Evolutionary conservation across 2,113 vertebrate species (phyloP).

Genomic region (Glareola pratincola): DNA sequence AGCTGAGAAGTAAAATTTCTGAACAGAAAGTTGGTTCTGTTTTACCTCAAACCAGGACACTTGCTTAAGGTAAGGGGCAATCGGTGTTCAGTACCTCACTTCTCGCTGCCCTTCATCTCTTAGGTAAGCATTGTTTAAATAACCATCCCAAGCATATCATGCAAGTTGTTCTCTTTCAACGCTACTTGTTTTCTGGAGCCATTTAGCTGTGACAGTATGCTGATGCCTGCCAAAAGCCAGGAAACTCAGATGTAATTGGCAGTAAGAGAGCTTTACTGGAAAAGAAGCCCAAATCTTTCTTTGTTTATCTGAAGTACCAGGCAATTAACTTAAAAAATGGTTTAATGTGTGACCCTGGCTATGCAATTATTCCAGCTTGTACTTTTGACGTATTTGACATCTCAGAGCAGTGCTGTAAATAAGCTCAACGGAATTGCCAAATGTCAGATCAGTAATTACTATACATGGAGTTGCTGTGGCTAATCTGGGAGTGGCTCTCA

Average conservation of each 20-base stretch:
- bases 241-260: background rate
- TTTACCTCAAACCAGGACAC: no score
- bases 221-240: background rate
- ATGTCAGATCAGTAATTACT: background rate
- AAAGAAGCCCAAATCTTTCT: background rate
- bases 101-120: background rate
- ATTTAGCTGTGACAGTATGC: background rate
- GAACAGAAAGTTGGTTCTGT: no score
- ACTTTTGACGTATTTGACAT: background rate
- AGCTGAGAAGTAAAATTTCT: no score
- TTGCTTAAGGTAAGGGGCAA: background rate
- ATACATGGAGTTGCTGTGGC: background rate
- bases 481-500: background rate
- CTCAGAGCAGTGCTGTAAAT: background rate
- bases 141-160: background rate
- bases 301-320: conserved; percentile 9
- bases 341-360: background rate
- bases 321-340: background rate
- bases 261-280: background rate
- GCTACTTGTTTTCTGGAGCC: background rate
- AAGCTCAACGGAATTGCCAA: background rate
- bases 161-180: background rate
- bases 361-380: background rate
- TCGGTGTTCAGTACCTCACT: background rate
- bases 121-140: background rate